Conservation (phyloP, 2,888 invertebrate genomes). For the Heteromurus nitidus region DNA sequence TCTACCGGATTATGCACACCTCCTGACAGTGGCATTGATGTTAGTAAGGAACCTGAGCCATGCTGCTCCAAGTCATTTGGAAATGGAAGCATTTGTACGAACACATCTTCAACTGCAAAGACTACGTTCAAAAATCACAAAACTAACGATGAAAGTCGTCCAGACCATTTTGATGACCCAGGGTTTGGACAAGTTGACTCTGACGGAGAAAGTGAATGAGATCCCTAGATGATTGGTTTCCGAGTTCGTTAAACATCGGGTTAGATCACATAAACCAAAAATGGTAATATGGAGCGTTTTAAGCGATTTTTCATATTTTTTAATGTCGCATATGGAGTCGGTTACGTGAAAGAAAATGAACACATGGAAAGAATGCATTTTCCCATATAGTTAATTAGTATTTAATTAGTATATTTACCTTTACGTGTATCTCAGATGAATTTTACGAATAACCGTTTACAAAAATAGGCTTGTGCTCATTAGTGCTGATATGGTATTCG, state of each 20-base stretch:
- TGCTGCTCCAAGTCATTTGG: constrained; percentile 46
- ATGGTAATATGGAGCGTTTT: too few relatives aligned
- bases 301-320: too few relatives aligned
- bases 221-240: constrained; percentile 19
- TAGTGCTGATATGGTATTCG: too few relatives aligned
- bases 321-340: too few relatives aligned
- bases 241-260: constrained; percentile 65
- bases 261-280: not conserved
- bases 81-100: not conserved
- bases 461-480: too few relatives aligned
- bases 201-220: constrained; percentile 35
- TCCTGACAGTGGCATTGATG: constrained; percentile 64
- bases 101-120: not conserved
- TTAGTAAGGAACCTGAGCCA: constrained; percentile 55
- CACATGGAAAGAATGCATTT: too few relatives aligned
- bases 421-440: too few relatives aligned
- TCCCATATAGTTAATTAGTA: too few relatives aligned
- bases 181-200: constrained; percentile 39
- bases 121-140: not conserved
- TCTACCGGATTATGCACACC: constrained; percentile 24
- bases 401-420: too few relatives aligned
- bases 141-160: too few relatives aligned
- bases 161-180: constrained; percentile 19
- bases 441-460: too few relatives aligned
- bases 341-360: too few relatives aligned